Base-by-base conservation (phyloP, 2,797 vertebrate genomes). In the Hemibagrus guttatus region DNA sequence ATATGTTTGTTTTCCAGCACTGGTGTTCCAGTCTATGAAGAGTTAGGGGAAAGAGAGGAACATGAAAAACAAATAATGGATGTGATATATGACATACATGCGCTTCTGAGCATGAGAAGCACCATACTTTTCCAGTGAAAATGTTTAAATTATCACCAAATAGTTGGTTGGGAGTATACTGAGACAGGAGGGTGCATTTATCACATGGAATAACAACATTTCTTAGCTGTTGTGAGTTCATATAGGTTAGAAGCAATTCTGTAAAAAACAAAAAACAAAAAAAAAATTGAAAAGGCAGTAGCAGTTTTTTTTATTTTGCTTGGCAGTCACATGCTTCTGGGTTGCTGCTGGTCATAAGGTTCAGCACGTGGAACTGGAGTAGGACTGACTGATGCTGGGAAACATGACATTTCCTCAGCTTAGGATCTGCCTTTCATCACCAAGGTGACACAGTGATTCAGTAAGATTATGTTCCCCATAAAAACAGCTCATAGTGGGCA, bases 1-100 rank as follows among this genome's bases (percentile, higher is more conserved):
- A 95, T 95, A 93, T 95, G 94, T 95, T 96, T 96, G 95, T 95
- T 96, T 95, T 95, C 93, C 93, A 95, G 94, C 93, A 92, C 92
- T 91, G 94, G 92, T 93, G 94, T 95, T 95, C 95, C 91, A 93
- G 94, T 94, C 95, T 94, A 92, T 93, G 93, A 94, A 92, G 94
- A 92, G 92, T 94, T 90, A 87, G 93, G 92, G 90, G 88, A 94
- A 94, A 94, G 90, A 93, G 93, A 91, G 84, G 59, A 85, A 87
- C 87, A 88, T 31, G 80, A 88, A 89, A 90, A 88, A 90, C 89
- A 91, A 91, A 91, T 90, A 90, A 87, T 59, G 31, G 66, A 87
- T 84, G 91, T 94, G 94, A 96, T 95, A 93, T 95, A 95, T 94
- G 92, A 91, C 92, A 93, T 84, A 89, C 92, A 93, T 92, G 92